Conservation (phyloP, 2,888 invertebrate genomes). For the Cerceris ruficornis region DNA sequence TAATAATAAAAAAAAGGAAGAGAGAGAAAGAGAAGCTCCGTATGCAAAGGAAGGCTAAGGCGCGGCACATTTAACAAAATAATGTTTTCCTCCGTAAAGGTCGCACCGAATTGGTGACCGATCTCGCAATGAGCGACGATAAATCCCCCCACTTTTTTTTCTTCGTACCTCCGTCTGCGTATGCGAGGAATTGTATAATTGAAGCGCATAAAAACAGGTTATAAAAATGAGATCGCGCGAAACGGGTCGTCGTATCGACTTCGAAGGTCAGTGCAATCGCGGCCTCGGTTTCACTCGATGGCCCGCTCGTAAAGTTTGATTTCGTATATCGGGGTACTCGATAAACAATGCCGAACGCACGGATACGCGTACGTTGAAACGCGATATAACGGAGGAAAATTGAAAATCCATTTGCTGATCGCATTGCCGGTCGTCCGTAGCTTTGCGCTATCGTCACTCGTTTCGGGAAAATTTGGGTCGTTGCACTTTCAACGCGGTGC, state of each 20-base stretch:
- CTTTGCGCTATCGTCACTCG: no score
- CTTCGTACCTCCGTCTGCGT: neutral
- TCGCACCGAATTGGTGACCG: neutral
- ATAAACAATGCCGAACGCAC: slow-evolving; percentile 1
- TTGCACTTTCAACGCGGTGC: no score
- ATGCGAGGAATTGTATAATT: slow-evolving; percentile 1
- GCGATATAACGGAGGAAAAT: neutral
- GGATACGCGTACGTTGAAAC: slow-evolving; percentile 29
- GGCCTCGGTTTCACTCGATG: slow-evolving; percentile 1
- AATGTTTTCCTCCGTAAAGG: neutral
- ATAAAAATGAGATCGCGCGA: slow-evolving; percentile 13
- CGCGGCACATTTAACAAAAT: neutral
- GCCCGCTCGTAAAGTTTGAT: slow-evolving; percentile 14
- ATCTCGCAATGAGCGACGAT: neutral
- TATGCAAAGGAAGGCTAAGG: no score
- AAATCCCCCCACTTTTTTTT: neutral
- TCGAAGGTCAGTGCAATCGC: slow-evolving; percentile 23
- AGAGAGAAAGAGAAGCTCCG: no score
- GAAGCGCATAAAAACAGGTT: slow-evolving; percentile 5
- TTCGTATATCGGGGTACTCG: neutral
- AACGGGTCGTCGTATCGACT: slow-evolving; percentile 8
- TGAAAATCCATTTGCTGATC: neutral
- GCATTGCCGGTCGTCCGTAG: neutral
- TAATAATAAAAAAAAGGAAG: no score
- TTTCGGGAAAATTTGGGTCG: no score